phyloP scores from a whole-genome alignment of 2,888 invertebrate genomes.

The Cheilosia grossa region DNA sequence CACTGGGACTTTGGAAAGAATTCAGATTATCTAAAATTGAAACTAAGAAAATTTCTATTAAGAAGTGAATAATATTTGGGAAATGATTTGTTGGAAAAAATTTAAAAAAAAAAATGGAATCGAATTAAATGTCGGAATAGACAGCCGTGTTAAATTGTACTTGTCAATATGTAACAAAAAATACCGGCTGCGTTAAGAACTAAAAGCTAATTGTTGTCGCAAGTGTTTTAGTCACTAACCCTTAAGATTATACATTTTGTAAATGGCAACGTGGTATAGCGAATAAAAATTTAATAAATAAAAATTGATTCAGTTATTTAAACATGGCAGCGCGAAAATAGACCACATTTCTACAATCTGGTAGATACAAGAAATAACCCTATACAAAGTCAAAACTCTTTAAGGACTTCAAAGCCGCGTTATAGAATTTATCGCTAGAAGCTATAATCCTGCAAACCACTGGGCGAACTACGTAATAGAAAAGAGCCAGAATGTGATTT shows the following conservation, averaged over 20 bases:
- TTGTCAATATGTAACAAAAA: no score
- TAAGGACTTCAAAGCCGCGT: no score
- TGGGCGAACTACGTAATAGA: no score
- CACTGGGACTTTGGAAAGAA: neutral
- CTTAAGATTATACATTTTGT: neutral
- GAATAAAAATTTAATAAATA: conserved; percentile 2
- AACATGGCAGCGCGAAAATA: no score
- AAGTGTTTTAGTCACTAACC: conserved; percentile 9
- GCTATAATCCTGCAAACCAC: no score
- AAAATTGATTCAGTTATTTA: neutral
- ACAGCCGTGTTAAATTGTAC: no score
- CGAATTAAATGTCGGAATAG: neutral
- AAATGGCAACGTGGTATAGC: neutral
- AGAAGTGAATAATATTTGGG: neutral
- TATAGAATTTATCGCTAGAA: no score
- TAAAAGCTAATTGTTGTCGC: neutral
- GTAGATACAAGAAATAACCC: no score
- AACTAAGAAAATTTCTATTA: neutral
- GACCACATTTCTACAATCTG: no score
- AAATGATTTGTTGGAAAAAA: neutral
- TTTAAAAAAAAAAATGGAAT: neutral
- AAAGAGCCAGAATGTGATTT: no score
- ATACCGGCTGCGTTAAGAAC: neutral
- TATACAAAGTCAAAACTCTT: no score
- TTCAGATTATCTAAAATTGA: conserved; percentile 8